Evolutionary conservation across 1,140 invertebrate genomes (phyloP), one percentile per base, ranked within the genome.

Genomic region (Mactra quadrangularis): DNA sequence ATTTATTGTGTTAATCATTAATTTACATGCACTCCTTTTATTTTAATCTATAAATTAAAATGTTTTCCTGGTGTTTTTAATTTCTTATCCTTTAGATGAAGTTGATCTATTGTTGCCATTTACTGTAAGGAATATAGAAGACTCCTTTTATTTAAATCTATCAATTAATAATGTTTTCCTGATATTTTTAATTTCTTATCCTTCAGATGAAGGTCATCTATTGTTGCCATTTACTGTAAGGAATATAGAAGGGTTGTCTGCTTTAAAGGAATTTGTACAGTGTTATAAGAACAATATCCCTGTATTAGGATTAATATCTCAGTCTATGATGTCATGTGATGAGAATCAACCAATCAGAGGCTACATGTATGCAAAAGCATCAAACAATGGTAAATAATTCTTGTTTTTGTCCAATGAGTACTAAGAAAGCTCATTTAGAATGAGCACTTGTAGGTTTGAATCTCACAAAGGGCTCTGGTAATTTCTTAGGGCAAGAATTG

Each of bases 311-410:
- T 33, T 74, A 27, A 25, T 74, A 25, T 29, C 47, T 3, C 27
- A 25, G 13, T 74, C 70, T 19, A 29, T 52, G 27, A 1, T 57
- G 47, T 53, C 70, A 74, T 55, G 17, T 53, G 70, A 74, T 29
- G 19, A n/a, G 22, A 53, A 57, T n/a, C 70, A 74, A 15, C 70
- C 70, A 53, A 57, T 74, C 52, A 53, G 70, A 33, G 70, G 70
- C 22, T 74, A 27, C 31, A 57, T 74, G 11, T 50, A 74, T 19
- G n/a, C 50, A 27, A 25, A 25, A 13, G 22, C 47, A 1, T 22
- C 17, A n/a, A 50, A 53, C 13, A 47, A 57, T 35, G 70, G 50
- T 55, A 35, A 27, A 31, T 22, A 70, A n/a, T 50, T 11, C 9
- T 19, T 11, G 45, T 50, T 11, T 50, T 50, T 50, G n/a, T n/a